Percentiles rank a stretch among this genome's conserved stretches.
Conservation (phyloP, 1,140 invertebrate genomes). For the Neodiprion virginianus region DNA sequence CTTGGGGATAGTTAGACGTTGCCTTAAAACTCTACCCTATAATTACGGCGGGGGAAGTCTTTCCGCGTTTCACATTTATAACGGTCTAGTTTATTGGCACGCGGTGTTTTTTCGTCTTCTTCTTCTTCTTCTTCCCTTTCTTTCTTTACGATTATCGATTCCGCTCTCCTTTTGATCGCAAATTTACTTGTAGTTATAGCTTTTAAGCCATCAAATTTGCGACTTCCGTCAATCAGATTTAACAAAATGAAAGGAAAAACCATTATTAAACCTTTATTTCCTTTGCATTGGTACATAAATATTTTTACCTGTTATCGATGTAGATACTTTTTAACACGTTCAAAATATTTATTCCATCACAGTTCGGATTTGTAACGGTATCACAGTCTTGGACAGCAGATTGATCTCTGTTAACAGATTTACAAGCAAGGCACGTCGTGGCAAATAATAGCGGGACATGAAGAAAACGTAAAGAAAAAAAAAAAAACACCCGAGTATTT, state of each 20-base stretch:
- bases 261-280: background rate
- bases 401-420: no score
- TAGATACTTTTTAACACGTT: background rate
- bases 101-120: conserved; percentile 26
- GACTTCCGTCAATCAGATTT: conserved; percentile 3
- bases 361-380: no score
- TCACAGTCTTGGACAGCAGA: no score
- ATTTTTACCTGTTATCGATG: background rate
- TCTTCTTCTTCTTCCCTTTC: conserved; percentile 14
- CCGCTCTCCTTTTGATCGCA: conserved; percentile 36
- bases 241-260: background rate
- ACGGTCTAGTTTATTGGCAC: conserved; percentile 42
- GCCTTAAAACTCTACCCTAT: conserved; percentile 22
- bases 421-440: no score
- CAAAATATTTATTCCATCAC: background rate
- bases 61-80: conserved; percentile 37
- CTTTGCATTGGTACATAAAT: background rate
- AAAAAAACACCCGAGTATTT: background rate
- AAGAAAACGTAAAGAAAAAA: background rate
- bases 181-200: no score
- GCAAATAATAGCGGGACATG: background rate
- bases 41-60: conserved; percentile 39
- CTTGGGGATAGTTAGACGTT: conserved; percentile 19
- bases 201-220: background rate
- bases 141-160: conserved; percentile 35